A percentile compares a stretch with the other conserved stretches of the same genome.
These are phyloP conservation scores for Semnopithecus entellus DNA, from an alignment of 2,113 vertebrate genomes.

Conservation along the genomic window DNA sequence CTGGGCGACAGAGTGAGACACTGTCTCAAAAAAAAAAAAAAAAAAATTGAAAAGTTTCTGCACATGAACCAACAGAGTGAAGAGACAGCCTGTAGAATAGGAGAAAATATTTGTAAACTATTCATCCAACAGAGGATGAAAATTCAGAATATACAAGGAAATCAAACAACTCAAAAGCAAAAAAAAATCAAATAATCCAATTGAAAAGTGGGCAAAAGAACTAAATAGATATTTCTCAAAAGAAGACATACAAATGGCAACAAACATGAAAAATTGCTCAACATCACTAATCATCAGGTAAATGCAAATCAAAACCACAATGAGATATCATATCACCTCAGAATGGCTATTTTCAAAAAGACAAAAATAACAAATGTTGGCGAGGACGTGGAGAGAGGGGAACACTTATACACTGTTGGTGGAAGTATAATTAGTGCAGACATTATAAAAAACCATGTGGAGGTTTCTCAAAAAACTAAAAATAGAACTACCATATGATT, in stretches of 20 bases:
- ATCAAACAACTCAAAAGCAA: not conserved
- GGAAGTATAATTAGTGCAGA: not conserved
- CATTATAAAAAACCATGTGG: not conserved
- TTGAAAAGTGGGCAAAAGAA: not conserved
- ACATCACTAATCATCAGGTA: not conserved
- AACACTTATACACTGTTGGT: not conserved
- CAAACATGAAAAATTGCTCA: not conserved
- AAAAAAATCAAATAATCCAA: not conserved
- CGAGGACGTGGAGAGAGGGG: too few species aligned
- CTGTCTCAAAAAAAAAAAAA: too few species aligned
- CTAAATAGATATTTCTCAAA: not conserved
- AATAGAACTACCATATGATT: not conserved
- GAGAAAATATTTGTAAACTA: not conserved
- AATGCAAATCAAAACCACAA: not conserved
- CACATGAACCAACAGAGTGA: not conserved
- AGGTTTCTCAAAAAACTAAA: not conserved
- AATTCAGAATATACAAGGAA: not conserved
- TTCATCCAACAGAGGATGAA: not conserved
- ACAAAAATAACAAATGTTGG: not conserved
- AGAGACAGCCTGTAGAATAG: not conserved
- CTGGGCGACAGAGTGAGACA: too few species aligned
- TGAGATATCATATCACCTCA: not conserved
- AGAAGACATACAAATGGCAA: not conserved
- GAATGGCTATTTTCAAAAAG: not conserved
- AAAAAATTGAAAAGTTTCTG: not conserved